phyloP scores from a whole-genome alignment of 2,888 invertebrate species.

The Hirtodrosophila histrioides region DNA sequence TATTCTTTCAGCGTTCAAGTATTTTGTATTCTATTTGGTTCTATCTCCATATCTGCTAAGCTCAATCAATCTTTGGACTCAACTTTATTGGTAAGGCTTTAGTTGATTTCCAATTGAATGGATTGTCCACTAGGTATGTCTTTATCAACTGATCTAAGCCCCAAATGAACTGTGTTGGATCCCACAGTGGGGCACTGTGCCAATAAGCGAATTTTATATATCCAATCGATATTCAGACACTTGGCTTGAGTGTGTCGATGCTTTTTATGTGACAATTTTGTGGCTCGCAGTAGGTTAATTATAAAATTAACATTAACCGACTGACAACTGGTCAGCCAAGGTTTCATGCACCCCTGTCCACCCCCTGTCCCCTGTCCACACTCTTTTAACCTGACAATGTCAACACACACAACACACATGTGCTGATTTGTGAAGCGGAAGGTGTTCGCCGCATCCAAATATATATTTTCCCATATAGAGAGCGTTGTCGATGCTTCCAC shows the following conservation, averaged over 20 bases:
- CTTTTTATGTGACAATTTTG: slow-evolving; percentile 27
- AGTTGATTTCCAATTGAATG: no score
- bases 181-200: slow-evolving; percentile 20
- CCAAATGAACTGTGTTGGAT: background rate
- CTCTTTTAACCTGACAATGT: slow-evolving; percentile 38
- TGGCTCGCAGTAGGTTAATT: slow-evolving; percentile 65
- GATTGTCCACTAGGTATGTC: background rate
- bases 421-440: slow-evolving; percentile 78
- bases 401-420: slow-evolving; percentile 65
- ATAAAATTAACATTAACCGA: slow-evolving; percentile 71
- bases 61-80: no score
- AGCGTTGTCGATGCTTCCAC: slow-evolving; percentile 34
- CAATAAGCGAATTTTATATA: slow-evolving; percentile 31
- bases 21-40: no score
- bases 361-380: background rate
- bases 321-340: slow-evolving; percentile 72
- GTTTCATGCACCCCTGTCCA: slow-evolving; percentile 4
- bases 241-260: slow-evolving; percentile 36
- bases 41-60: no score
- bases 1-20: no score
- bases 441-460: slow-evolving; percentile 77
- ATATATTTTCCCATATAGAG: slow-evolving; percentile 43
- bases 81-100: no score
- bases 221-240: slow-evolving; percentile 47
- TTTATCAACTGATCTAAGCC: slow-evolving; percentile 10